Evolutionary conservation across 2,797 vertebrate genomes (phyloP), one percentile per base, ranked within the genome.

Genomic region (Phataginus tetradactyla): DNA sequence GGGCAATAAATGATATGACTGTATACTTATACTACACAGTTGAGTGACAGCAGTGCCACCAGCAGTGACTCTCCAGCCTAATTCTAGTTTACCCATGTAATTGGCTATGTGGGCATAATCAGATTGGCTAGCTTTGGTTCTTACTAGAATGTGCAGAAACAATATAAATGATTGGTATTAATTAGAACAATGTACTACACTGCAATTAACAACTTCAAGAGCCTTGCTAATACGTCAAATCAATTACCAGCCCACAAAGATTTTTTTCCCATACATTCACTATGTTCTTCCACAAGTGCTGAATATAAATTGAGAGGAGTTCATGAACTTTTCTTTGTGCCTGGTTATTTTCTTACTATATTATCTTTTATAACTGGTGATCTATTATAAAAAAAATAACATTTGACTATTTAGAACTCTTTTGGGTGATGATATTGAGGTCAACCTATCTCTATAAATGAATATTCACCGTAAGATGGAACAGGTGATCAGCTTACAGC

Each of bases 201-300:
- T 61, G 42, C 79, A 96, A 95, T 94, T 68, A 96, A 92, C 57
- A 94, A 95, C 63, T 91, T 89, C 89, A 80, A 72, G 32, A 61
- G 45, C 23, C 5, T 89, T 74, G 11, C 18, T 93, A 91, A 83
- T 77, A 75, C 55, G n/a, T 87, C 72, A 94, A 84, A 45, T 94
- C 34, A 94, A 63, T 91, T 94, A 61, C 39, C 17, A 83, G 59
- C 75, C 34, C 14, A 61, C 45, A 81, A 25, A 77, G 3, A 10
- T 37, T 83, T 85, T 74, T 88, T 27, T 3, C 27, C 42, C 27
- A 80, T 66, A 39, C 63, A 71, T 2, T 94, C 68, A 80, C 8
- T 25, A 9, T 71, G 42, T 53, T 94, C 77, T 81, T 94, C 39
- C 13, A 59, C 32, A 94, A 72, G 32, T 49, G 3, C 6, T 75